Evolutionary conservation across 2,797 vertebrate species (phyloP).

Genomic region (Staurois parvus): DNA sequence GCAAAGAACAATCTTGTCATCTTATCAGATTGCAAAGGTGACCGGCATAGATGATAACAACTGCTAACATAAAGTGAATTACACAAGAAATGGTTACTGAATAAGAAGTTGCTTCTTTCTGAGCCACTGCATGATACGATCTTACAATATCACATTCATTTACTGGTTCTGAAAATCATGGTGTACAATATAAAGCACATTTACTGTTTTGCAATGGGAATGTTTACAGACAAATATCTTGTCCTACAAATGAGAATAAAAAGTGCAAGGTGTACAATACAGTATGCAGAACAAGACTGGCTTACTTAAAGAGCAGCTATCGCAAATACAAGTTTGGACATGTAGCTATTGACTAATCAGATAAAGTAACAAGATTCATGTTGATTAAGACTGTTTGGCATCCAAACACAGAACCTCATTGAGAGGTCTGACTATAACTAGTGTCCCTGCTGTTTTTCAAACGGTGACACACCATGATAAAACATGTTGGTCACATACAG

Average conservation of each 20-base stretch:
- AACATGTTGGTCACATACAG: too few relatives aligned
- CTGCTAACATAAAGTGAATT: not conserved
- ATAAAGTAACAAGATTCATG: too few relatives aligned
- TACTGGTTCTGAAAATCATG: not conserved
- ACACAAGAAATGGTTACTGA: not conserved
- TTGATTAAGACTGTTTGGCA: too few relatives aligned
- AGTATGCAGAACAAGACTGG: not conserved
- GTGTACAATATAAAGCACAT: not conserved
- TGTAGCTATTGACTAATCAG: too few relatives aligned
- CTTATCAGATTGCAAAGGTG: constrained; percentile 5
- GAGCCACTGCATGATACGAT: not conserved
- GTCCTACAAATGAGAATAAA: not conserved
- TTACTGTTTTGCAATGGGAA: not conserved
- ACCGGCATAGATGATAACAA: not conserved
- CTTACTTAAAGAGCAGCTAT: too few relatives aligned
- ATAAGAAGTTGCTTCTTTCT: constrained; percentile 2
- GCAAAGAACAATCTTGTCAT: not conserved
- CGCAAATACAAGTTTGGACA: too few relatives aligned
- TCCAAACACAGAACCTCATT: too few relatives aligned
- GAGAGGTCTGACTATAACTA: too few relatives aligned
- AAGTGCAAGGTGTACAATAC: not conserved
- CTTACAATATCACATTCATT: not conserved
- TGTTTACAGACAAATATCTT: not conserved
- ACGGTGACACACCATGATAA: too few relatives aligned
- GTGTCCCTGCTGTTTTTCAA: too few relatives aligned